Evolutionary conservation across 2,888 invertebrate genomes (phyloP).

Genomic region (Morinoia aosen): DNA sequence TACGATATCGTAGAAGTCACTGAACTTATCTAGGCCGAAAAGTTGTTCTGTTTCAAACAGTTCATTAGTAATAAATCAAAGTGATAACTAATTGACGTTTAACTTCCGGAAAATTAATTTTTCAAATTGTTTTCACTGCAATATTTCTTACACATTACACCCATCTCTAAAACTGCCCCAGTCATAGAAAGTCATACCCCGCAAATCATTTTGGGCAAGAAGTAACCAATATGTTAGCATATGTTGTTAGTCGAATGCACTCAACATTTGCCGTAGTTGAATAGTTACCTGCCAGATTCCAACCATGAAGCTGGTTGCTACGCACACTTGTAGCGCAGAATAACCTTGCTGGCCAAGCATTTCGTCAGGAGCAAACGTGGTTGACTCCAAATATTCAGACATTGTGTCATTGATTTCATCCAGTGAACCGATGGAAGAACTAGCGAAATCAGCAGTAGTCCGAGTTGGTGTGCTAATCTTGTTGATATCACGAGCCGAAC

Average conservation of each 20-base stretch:
- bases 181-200: background rate
- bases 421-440: background rate
- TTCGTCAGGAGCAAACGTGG: slow-evolving; percentile 23
- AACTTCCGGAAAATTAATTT: too few relatives aligned
- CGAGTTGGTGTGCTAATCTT: background rate
- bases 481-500: background rate
- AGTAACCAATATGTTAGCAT: background rate
- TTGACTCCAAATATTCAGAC: background rate
- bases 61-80: too few relatives aligned
- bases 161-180: too few relatives aligned
- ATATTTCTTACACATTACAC: too few relatives aligned
- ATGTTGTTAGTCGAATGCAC: background rate
- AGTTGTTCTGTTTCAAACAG: too few relatives aligned
- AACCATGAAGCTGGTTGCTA: slow-evolving; percentile 82
- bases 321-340: slow-evolving; percentile 80
- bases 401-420: background rate
- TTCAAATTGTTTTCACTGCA: too few relatives aligned
- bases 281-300: slow-evolving; percentile 73
- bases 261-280: background rate
- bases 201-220: background rate
- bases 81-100: too few relatives aligned
- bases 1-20: too few relatives aligned
- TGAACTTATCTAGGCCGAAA: too few relatives aligned
- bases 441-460: background rate
- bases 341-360: slow-evolving; percentile 68